Evolutionary conservation across 2,888 invertebrate species (phyloP).

Genomic region (Invenusta paracnida): DNA sequence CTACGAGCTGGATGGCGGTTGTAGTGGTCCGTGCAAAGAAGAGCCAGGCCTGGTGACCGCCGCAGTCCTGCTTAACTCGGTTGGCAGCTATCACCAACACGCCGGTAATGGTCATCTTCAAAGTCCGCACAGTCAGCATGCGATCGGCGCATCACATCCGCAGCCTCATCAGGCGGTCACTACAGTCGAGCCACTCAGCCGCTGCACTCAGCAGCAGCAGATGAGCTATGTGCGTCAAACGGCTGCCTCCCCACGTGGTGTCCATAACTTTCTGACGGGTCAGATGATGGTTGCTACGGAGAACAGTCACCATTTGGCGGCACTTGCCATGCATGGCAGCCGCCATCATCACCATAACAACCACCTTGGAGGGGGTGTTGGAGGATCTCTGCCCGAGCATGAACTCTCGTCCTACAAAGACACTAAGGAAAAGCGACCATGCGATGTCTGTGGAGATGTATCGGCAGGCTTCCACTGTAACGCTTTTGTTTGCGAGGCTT

Average conservation of each 20-base stretch:
- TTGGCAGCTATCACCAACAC: no score
- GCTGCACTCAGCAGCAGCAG: neutral
- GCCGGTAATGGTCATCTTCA: no score
- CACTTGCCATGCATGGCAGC: neutral
- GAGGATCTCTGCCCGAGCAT: neutral
- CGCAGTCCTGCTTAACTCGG: neutral
- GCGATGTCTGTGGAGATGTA: constrained; percentile 55
- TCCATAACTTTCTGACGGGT: neutral
- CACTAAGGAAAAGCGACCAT: constrained; percentile 51
- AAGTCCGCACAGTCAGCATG: no score
- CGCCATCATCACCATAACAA: no score
- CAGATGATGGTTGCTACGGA: neutral
- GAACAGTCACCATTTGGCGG: neutral
- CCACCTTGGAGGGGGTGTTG: no score
- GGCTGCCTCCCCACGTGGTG: neutral
- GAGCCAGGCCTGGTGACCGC: neutral
- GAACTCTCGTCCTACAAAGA: constrained; percentile 44
- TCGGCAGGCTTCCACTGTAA: constrained; percentile 57
- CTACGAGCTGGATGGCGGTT: neutral
- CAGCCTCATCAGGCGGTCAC: neutral
- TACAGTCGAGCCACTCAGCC: neutral
- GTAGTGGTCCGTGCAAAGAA: neutral
- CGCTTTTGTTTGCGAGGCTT: constrained; percentile 56
- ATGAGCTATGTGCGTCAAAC: neutral
- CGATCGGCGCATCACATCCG: no score